Percentiles rank a stretch among this genome's conserved stretches.
These are phyloP conservation scores for Triplophysa siluroides DNA, from an alignment of 2,113 vertebrate species.

Conservation along the genomic window DNA sequence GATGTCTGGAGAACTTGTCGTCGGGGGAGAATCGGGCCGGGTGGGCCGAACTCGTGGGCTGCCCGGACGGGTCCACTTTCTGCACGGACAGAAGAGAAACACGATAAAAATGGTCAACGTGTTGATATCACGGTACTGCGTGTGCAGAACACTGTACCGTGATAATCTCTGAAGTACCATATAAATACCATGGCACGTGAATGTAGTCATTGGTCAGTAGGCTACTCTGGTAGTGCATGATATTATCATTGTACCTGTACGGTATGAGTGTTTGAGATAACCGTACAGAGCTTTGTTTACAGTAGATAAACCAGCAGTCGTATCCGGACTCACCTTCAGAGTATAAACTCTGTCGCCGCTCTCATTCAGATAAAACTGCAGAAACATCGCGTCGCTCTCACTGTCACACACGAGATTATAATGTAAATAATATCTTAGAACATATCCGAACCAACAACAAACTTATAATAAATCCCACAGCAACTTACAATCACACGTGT, in stretches of 20 bases:
- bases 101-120: too few species aligned
- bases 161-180: too few species aligned
- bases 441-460: neutral
- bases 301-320: neutral
- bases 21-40: constrained; percentile 90
- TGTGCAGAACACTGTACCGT: too few species aligned
- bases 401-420: neutral
- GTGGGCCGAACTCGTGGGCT: constrained; percentile 85
- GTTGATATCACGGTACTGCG: too few species aligned
- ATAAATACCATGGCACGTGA: too few species aligned
- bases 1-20: constrained; percentile 87
- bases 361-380: constrained; percentile 82
- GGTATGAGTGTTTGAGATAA: too few species aligned
- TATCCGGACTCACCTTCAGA: constrained; percentile 76
- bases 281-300: too few species aligned
- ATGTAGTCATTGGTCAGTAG: too few species aligned
- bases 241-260: too few species aligned
- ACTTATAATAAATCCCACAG: neutral
- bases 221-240: too few species aligned
- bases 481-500: neutral
- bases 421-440: neutral
- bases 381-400: constrained; percentile 74
- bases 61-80: constrained; percentile 75
- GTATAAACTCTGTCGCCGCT: constrained; percentile 85
- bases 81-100: constrained; percentile 55